phyloP scores from a whole-genome alignment of 2,888 invertebrate genomes.

The Drosophila peninsularis region DNA sequence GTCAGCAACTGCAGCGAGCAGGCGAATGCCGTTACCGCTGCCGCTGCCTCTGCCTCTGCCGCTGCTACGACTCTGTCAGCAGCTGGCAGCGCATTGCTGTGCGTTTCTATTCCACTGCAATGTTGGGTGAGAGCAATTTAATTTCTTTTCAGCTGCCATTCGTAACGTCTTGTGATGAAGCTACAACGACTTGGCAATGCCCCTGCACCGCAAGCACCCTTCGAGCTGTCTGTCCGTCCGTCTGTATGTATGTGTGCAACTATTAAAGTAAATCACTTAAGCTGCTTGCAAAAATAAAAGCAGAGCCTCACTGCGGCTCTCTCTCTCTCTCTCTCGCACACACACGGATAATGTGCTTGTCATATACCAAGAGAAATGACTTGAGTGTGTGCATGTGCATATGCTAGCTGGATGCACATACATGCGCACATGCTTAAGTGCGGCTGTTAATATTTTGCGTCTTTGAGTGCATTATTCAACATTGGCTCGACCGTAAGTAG shows the following conservation, averaged over 20 bases:
- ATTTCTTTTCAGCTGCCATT: constrained; percentile 72
- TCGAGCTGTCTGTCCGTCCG: not conserved
- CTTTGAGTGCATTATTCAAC: constrained; percentile 65
- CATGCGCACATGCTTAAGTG: constrained; percentile 35
- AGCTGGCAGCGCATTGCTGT: constrained; percentile 40
- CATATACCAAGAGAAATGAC: constrained; percentile 38
- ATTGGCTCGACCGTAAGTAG: constrained; percentile 66
- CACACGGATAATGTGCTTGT: constrained; percentile 17
- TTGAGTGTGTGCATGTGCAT: constrained; percentile 24
- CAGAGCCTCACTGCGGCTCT: constrained; percentile 28
- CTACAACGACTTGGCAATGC: constrained; percentile 56
- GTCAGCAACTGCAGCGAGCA: constrained; percentile 50
- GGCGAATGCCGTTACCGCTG: constrained; percentile 8
- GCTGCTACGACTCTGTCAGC: constrained; percentile 14
- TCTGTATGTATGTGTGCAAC: constrained; percentile 11
- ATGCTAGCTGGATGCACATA: constrained; percentile 4
- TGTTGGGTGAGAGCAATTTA: constrained; percentile 63
- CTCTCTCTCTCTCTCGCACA: constrained; percentile 8
- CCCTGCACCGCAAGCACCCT: constrained; percentile 6
- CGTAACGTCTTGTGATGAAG: constrained; percentile 72
- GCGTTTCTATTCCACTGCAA: constrained; percentile 43
- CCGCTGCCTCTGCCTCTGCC: constrained; percentile 2
- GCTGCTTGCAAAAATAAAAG: constrained; percentile 65
- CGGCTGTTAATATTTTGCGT: constrained; percentile 54
- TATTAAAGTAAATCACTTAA: constrained; percentile 73